A percentile compares a stretch with the other conserved stretches of the same genome.
phyloP scores from a whole-genome alignment of 2,113 vertebrate species.

The Marmota monax region DNA sequence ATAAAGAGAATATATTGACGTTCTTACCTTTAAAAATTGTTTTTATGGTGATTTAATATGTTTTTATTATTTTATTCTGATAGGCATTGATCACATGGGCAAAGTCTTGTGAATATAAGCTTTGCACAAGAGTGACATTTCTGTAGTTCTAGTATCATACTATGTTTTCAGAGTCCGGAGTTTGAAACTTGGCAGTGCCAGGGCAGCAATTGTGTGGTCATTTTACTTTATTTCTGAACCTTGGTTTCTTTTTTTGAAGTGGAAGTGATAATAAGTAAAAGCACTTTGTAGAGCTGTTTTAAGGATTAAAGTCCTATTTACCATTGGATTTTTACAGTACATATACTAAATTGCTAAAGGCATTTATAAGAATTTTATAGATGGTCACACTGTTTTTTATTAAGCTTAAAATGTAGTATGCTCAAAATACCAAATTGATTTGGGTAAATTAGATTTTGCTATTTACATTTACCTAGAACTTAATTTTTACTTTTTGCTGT shows the following conservation, averaged over 20 bases:
- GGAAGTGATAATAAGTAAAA: not conserved
- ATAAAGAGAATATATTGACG: constrained; percentile 26
- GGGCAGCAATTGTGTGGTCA: not conserved
- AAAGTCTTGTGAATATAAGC: constrained; percentile 47
- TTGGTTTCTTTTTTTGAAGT: constrained; percentile 37
- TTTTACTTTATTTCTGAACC: constrained; percentile 49
- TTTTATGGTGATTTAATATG: constrained; percentile 28
- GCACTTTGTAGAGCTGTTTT: constrained; percentile 19
- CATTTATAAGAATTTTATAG: not conserved
- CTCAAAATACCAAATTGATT: constrained; percentile 1
- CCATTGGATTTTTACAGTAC: too few relatives aligned
- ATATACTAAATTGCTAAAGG: constrained; percentile 3
- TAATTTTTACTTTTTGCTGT: constrained; percentile 19
- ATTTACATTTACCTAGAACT: not conserved
- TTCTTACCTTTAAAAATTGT: constrained; percentile 55
- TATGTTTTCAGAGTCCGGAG: not conserved
- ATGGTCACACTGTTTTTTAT: constrained; percentile 44
- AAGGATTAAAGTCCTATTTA: constrained; percentile 24
- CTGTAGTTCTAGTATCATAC: not conserved
- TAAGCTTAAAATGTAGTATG: constrained; percentile 8
- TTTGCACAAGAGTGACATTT: not conserved
- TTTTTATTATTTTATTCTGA: constrained; percentile 51
- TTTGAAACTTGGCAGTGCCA: constrained; percentile 3
- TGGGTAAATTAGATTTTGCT: not conserved
- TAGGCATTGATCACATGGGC: not conserved